These are phyloP conservation scores for Drosophila rubida DNA, from an alignment of 2,888 invertebrate genomes.

Conservation along the genomic window DNA sequence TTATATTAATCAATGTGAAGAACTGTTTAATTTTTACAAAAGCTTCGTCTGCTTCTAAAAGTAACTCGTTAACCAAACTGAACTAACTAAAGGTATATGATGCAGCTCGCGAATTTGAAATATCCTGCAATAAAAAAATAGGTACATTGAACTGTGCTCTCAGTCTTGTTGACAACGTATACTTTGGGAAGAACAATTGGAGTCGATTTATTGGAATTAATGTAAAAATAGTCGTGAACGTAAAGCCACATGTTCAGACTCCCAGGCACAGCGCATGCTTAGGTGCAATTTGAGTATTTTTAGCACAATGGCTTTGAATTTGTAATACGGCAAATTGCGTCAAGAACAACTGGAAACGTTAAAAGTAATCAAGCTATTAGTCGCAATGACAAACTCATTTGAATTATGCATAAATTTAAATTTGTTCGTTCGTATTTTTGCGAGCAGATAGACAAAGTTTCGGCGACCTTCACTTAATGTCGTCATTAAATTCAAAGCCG, in stretches of 20 bases:
- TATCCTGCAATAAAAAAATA: not conserved
- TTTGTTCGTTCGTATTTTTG: conserved; percentile 19
- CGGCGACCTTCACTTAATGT: conserved; percentile 20
- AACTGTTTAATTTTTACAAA: no score
- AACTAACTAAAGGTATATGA: no score
- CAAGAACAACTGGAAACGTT: not conserved
- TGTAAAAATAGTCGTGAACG: not conserved
- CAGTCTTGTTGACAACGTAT: not conserved
- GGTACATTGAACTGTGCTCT: not conserved
- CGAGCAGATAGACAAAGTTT: conserved; percentile 51
- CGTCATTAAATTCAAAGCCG: conserved; percentile 42
- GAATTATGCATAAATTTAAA: conserved; percentile 68
- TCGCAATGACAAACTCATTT: conserved; percentile 32
- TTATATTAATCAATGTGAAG: no score
- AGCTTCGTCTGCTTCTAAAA: no score
- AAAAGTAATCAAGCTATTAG: conserved; percentile 4
- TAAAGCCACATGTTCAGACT: conserved; percentile 26
- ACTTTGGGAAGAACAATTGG: not conserved
- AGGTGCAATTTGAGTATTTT: conserved; percentile 36
- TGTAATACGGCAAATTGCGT: conserved; percentile 34
- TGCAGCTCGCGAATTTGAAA: no score
- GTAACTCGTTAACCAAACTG: no score
- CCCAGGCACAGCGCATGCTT: not conserved
- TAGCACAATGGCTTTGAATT: conserved; percentile 45
- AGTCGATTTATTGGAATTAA: conserved; percentile 1